Evolutionary conservation across 2,888 invertebrate genomes (phyloP), one percentile per base, ranked within the genome.

Genomic region (Synergus gifuensis): DNA sequence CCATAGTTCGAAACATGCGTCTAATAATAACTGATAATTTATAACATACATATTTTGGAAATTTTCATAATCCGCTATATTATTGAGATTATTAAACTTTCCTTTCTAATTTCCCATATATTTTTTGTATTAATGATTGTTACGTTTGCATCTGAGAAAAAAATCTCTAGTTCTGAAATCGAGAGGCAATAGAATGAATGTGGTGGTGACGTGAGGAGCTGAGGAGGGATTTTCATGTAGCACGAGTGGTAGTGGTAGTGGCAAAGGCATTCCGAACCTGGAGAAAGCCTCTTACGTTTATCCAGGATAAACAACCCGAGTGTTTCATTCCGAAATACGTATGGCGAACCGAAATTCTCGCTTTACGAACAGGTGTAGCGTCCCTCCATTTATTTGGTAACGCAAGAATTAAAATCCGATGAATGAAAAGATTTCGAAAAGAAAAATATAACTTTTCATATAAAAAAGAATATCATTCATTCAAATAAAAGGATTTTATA

Each of bases 211-310:
- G n/a, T 62, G 18, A 28, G 60, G 11, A 62, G 60, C 4, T 62
- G 18, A 62, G 60, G 22, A 62, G 60, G 60, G 18, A 62, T 62
- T 62, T 62, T 62, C 42, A 62, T 22, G 62, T 62, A 28, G 62
- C 14, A 16, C 0, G 12, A 18, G 4, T 63, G 28, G 79, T 80
- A 78, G 85, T 73, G 85, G 87, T 87, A 87, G 88, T 84, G 87
- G 87, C 86, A 73, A 78, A 86, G 82, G 83, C 83, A 89, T 89
- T 89, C 89, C 89, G 84, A 86, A 80, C 86, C 80, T 81, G 88
- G 89, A 89, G 89, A 90, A 90, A 90, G 89, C 89, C 89, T 88
- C 87, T 85, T 83, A 78, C 84, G 85, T 81, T 82, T 80, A 78
- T 78, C 63, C 76, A 77, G 79, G 64, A 82, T 80, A 83, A 81